Conservation (phyloP, 1,140 invertebrate genomes). For the Eufriesea mexicana region DNA sequence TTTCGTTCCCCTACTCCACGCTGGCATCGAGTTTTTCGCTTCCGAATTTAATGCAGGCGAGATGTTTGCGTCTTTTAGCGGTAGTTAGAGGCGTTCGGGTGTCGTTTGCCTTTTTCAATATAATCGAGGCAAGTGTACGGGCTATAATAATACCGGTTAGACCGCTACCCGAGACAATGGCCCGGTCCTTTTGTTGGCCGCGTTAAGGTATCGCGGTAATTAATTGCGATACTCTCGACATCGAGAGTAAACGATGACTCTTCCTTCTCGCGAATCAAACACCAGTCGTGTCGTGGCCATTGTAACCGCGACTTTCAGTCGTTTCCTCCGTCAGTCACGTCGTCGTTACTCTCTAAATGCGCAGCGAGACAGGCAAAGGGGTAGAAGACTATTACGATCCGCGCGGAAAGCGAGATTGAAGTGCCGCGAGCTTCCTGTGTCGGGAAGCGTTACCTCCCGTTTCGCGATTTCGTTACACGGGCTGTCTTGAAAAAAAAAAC, state of each 20-base stretch:
- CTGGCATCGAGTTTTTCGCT: not conserved
- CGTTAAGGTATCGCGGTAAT: constrained; percentile 26
- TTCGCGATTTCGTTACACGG: not conserved
- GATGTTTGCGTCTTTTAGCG: not conserved
- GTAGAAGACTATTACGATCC: constrained; percentile 19
- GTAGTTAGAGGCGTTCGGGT: not conserved
- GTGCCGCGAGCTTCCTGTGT: constrained; percentile 4
- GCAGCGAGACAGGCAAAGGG: not conserved
- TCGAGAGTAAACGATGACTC: constrained; percentile 7
- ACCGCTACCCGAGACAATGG: not conserved
- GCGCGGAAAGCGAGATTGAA: constrained; percentile 38
- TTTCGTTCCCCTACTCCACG: not conserved
- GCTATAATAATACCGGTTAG: not conserved
- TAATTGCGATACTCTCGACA: constrained; percentile 11
- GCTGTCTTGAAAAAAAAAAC: not conserved
- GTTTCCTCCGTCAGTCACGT: not conserved
- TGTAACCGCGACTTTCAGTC: not conserved
- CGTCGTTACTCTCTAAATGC: not conserved
- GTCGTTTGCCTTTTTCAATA: not conserved
- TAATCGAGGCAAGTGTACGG: not conserved
- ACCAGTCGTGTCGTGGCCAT: not conserved
- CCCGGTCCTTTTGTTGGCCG: not conserved
- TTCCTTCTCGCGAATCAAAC: not conserved
- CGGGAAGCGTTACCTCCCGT: not conserved
- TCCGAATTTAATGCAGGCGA: constrained; percentile 22